phyloP scores from a whole-genome alignment of 1,140 invertebrate species.

The Penaeus vannamei region DNA sequence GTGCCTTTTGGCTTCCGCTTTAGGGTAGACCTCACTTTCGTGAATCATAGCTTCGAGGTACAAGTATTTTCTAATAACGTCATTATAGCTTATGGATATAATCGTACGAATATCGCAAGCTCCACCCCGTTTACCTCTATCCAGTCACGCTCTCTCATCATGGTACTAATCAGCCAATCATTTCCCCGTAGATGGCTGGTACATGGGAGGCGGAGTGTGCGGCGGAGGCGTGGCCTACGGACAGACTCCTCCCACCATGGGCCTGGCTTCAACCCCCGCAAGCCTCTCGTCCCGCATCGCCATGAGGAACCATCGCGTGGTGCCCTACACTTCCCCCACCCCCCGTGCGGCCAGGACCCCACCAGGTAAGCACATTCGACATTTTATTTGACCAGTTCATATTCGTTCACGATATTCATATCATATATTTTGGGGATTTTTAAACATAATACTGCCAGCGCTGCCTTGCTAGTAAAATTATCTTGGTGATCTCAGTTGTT shows the following conservation, averaged over 20 bases:
- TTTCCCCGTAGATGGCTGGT: constrained; percentile 43
- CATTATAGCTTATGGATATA: too few relatives aligned
- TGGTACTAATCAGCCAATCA: constrained; percentile 41
- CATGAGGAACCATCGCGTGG: constrained; percentile 46
- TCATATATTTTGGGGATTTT: too few relatives aligned
- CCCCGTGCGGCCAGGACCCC: constrained; percentile 47
- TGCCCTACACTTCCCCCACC: constrained; percentile 54
- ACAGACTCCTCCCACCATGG: constrained; percentile 41
- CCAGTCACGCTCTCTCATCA: too few relatives aligned
- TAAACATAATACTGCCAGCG: too few relatives aligned
- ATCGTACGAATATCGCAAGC: not conserved
- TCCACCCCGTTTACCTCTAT: not conserved
- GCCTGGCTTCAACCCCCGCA: constrained; percentile 37
- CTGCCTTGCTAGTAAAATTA: too few relatives aligned
- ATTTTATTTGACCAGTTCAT: not conserved
- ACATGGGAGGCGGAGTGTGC: constrained; percentile 46
- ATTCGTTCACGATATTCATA: too few relatives aligned
- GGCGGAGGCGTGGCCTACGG: constrained; percentile 53
- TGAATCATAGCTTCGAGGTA: too few relatives aligned
- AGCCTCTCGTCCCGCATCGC: constrained; percentile 48
- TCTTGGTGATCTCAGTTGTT: too few relatives aligned
- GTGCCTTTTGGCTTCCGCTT: too few relatives aligned
- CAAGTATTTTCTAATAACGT: too few relatives aligned
- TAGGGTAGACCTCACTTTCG: too few relatives aligned
- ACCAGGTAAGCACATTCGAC: constrained; percentile 20